Conservation (phyloP, 2,113 vertebrate species). For the Mus pahari region DNA sequence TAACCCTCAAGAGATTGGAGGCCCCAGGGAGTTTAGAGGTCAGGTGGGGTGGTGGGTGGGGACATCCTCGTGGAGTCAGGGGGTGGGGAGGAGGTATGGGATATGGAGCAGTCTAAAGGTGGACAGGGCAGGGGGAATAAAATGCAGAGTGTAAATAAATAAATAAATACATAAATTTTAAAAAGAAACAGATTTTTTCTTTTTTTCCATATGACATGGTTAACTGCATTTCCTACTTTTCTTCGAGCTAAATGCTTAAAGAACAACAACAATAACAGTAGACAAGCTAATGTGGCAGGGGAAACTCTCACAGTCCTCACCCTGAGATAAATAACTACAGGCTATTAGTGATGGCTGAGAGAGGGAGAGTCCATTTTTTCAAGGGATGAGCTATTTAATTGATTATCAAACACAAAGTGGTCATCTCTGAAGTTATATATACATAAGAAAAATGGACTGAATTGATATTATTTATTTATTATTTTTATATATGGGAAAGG, state of each 20-base stretch:
- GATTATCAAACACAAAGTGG: not conserved
- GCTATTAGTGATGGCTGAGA: not conserved
- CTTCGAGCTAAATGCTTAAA: not conserved
- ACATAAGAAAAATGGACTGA: not conserved
- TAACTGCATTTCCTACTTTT: not conserved
- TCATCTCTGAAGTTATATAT: not conserved
- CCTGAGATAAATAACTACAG: not conserved
- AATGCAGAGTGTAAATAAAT: too few species aligned
- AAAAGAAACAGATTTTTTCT: not conserved
- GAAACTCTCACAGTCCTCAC: not conserved
- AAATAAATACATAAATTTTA: too few species aligned
- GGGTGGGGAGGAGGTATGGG: too few species aligned
- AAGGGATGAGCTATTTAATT: not conserved
- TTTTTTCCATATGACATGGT: conserved; percentile 35
- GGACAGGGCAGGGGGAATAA: too few species aligned
- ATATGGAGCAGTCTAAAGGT: too few species aligned
- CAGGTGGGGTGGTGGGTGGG: too few species aligned
- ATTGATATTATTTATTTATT: not conserved
- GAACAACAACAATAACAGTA: not conserved
- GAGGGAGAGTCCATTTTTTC: not conserved
- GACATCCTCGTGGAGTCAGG: too few species aligned
- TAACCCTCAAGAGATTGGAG: too few species aligned
- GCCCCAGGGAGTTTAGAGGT: too few species aligned
- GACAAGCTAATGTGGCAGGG: not conserved
- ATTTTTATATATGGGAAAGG: not conserved